Conservation (phyloP, 2,888 invertebrate genomes). For the Druceiella hillmani region DNA sequence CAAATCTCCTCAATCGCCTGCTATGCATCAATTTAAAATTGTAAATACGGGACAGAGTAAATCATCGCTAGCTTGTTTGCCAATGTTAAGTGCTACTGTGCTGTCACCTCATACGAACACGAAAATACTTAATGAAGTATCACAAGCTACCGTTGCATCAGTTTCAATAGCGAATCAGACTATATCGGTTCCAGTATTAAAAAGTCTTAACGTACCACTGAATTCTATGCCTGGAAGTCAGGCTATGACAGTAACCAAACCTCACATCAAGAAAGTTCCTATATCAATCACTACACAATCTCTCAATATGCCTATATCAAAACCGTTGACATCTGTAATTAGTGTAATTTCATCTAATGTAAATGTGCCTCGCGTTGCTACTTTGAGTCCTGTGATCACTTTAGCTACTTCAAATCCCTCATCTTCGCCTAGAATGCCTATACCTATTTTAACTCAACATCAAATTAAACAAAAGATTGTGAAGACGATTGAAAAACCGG, state of each 20-base stretch:
- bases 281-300: constrained; percentile 38
- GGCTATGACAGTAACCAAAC: constrained; percentile 27
- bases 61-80: constrained; percentile 34
- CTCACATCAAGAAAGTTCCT: constrained; percentile 39
- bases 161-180: constrained; percentile 50
- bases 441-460: constrained; percentile 44
- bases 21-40: constrained; percentile 44
- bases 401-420: constrained; percentile 36
- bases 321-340: constrained; percentile 44
- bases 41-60: constrained; percentile 34
- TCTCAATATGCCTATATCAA: constrained; percentile 36
- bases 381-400: constrained; percentile 39
- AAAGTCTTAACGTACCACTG: constrained; percentile 40
- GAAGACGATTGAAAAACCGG: constrained; percentile 47
- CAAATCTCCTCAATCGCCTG: constrained; percentile 37
- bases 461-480: constrained; percentile 50
- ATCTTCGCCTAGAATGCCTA: constrained; percentile 36
- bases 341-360: constrained; percentile 45
- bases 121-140: constrained; percentile 50
- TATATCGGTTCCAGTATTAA: constrained; percentile 46
- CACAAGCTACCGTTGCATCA: constrained; percentile 54
- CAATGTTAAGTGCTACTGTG: constrained; percentile 36
- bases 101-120: constrained; percentile 41
- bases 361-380: constrained; percentile 34
- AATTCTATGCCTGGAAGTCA: constrained; percentile 32